phyloP scores from a whole-genome alignment of 2,888 invertebrate genomes.

The Schrankia costaestrigalis region DNA sequence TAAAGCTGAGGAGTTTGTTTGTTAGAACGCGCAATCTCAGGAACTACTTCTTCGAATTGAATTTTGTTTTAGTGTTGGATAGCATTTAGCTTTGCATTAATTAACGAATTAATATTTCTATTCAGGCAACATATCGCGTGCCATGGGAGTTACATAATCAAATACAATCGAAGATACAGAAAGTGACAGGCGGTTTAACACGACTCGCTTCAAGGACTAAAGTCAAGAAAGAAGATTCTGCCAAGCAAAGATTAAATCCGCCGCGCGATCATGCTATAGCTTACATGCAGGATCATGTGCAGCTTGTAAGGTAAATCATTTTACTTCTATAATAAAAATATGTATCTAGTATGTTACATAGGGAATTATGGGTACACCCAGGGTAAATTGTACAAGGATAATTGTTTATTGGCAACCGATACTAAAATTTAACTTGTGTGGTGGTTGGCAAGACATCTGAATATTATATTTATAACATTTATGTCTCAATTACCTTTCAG shows the following conservation, averaged over 20 bases:
- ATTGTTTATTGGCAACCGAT: too few relatives aligned
- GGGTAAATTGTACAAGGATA: too few relatives aligned
- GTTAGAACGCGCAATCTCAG: too few relatives aligned
- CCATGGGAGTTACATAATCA: slow-evolving; percentile 97
- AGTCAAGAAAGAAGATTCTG: slow-evolving; percentile 91
- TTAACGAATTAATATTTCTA: not conserved
- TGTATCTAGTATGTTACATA: too few relatives aligned
- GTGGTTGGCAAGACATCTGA: too few relatives aligned
- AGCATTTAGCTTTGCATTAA: not conserved
- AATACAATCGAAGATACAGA: slow-evolving; percentile 97
- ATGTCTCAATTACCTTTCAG: too few relatives aligned
- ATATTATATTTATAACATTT: too few relatives aligned
- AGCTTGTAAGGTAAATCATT: slow-evolving; percentile 84
- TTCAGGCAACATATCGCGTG: slow-evolving; percentile 83
- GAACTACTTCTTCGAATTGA: not conserved
- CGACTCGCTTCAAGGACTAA: slow-evolving; percentile 93
- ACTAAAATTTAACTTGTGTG: too few relatives aligned
- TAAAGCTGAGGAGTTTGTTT: too few relatives aligned
- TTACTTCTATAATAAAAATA: too few relatives aligned
- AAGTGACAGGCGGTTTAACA: slow-evolving; percentile 94
- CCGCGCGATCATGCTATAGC: slow-evolving; percentile 83
- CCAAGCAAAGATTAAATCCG: slow-evolving; percentile 81
- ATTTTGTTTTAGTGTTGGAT: not conserved
- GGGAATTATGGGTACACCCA: too few relatives aligned
- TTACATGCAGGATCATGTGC: slow-evolving; percentile 91